Percentiles rank a stretch among this genome's conserved stretches.
Evolutionary conservation across 2,888 invertebrate genomes (phyloP).

Genomic region (Eledona agricola): DNA sequence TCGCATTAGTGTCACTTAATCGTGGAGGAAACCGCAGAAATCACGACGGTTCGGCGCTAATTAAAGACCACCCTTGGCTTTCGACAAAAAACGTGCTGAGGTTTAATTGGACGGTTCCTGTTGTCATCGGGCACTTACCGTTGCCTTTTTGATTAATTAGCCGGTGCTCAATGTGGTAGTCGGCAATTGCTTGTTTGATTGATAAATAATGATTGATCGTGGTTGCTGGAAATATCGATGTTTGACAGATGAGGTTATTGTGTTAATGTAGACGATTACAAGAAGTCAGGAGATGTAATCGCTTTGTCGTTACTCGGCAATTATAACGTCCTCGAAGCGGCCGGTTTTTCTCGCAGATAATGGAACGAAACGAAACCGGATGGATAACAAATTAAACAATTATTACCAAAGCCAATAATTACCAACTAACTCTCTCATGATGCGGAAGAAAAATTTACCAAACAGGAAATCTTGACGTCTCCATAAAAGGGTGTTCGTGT

Average conservation of each 20-base stretch:
- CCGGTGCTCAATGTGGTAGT: conserved; percentile 44
- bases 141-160: conserved; percentile 41
- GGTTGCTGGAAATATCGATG: conserved; percentile 24
- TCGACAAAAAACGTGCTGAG: conserved; percentile 35
- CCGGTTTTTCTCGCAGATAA: too few species aligned
- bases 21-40: conserved; percentile 50
- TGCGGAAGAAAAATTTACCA: too few species aligned
- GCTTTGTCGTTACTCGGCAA: conserved; percentile 29
- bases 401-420: too few species aligned
- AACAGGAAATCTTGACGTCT: too few species aligned
- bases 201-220: conserved; percentile 46
- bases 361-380: too few species aligned
- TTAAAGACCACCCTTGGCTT: conserved; percentile 53
- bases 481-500: too few species aligned
- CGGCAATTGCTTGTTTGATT: conserved; percentile 42
- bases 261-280: conserved; percentile 28
- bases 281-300: conserved; percentile 25
- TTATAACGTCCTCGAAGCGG: conserved; percentile 3
- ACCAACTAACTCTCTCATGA: too few species aligned
- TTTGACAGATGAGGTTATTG: conserved; percentile 23
- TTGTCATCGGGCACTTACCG: conserved; percentile 11
- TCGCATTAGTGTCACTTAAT: conserved; percentile 52
- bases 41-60: conserved; percentile 51
- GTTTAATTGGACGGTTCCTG: conserved; percentile 40
- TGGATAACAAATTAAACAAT: too few species aligned